Evolutionary conservation across 2,113 vertebrate species (phyloP), one percentile per base, ranked within the genome.

Genomic region (Gadus macrocephalus): DNA sequence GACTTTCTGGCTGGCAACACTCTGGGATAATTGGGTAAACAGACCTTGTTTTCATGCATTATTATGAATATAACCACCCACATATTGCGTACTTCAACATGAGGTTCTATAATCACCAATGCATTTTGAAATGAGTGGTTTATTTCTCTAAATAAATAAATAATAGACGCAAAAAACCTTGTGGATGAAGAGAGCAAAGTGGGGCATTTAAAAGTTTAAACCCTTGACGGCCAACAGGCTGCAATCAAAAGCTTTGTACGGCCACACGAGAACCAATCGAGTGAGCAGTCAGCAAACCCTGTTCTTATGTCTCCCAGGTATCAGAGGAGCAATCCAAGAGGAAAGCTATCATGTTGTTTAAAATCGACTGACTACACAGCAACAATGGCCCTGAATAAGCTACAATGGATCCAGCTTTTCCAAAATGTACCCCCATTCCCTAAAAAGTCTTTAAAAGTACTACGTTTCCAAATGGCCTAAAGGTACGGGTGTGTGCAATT

Each of bases 341-440:
- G 83, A 87, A 87, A 88, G 70, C 76, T 38, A 86, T 79, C 61
- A 74, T 72, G 83, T 81, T 80, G 72, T 67, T 72, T 38, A 64
- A 81, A 85, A 79, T 82, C 83, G 81, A 83, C 72, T 64, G 67
- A 78, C 62, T 67, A 67, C 49, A 72, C 49, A 72, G 53, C 56
- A 76, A 83, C 84, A 84, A 81, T 72, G 70, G 68, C 38, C 70
- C 42, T 25, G 73, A 70, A 86, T 70, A 88, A 81, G 78, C 67
- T 1, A 9, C 70, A 80, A 81, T 25, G 60, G 77, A 73, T 76
- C 64, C 38, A 77, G 69, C 79, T 79, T 73, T 80, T 74, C 84
- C 74, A 86, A 85, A 83, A 31, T 63, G 27, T 28, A 28, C 59
- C 69, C 66, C 84, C 87, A 90, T 88, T 90, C 78, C 72, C 83